Evolutionary conservation across 2,113 vertebrate genomes (phyloP).

Genomic region (Heloderma charlesbogerti): DNA sequence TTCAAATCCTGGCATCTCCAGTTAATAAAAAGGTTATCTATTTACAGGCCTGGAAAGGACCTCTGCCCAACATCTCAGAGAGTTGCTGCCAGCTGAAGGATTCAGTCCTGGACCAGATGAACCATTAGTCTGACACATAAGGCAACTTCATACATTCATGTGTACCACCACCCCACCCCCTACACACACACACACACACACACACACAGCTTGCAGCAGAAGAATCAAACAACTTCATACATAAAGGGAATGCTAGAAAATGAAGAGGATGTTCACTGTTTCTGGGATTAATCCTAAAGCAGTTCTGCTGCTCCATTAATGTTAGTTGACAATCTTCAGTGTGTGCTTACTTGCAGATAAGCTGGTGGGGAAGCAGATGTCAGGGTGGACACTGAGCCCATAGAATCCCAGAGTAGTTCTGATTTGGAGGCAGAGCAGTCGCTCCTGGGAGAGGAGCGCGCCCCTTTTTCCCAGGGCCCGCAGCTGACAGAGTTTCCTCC

Average conservation of each 20-base stretch:
- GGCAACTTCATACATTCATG: background rate
- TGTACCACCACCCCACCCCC: background rate
- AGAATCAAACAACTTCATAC: conserved; percentile 41
- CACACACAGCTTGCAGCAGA: background rate
- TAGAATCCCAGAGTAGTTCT: no score
- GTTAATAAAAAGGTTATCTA: background rate
- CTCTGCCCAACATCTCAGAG: background rate
- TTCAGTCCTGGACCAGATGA: background rate
- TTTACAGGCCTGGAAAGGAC: background rate
- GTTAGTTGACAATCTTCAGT: conserved; percentile 24
- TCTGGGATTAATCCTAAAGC: conserved; percentile 45
- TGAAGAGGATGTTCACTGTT: conserved; percentile 43
- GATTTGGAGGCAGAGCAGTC: no score
- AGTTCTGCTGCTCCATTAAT: conserved; percentile 61
- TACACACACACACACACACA: no score
- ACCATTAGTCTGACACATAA: background rate
- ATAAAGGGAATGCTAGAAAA: conserved; percentile 33
- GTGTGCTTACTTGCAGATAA: background rate
- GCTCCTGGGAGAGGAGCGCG: no score
- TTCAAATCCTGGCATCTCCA: background rate
- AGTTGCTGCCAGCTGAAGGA: background rate
- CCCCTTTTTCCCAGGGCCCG: no score
- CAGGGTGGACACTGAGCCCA: no score
- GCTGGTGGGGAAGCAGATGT: no score
- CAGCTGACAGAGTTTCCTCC: no score